phyloP scores from a whole-genome alignment of 2,888 invertebrate species.

The Listrodromus nycthemerus region DNA sequence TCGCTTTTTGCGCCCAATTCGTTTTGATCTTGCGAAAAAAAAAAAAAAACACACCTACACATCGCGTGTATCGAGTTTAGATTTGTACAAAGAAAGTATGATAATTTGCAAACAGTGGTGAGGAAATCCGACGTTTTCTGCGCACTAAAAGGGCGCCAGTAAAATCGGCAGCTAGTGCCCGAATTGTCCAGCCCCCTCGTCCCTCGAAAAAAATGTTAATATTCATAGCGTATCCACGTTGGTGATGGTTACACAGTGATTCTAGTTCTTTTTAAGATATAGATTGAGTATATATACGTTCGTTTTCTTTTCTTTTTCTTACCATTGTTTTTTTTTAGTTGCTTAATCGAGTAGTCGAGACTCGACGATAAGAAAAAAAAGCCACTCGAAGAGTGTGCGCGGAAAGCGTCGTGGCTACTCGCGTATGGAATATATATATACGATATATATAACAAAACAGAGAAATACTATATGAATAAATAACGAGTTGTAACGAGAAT shows the following conservation, averaged over 20 bases:
- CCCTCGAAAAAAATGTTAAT: constrained; percentile 70
- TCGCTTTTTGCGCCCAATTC: constrained; percentile 2
- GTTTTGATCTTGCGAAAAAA: constrained; percentile 5
- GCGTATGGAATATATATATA: constrained; percentile 39
- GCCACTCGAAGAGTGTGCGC: constrained; percentile 68
- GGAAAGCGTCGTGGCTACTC: constrained; percentile 72
- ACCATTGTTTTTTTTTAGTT: constrained; percentile 61
- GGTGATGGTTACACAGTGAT: constrained; percentile 81
- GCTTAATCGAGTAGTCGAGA: constrained; percentile 58
- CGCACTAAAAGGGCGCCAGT: constrained; percentile 72
- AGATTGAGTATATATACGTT: constrained; percentile 42
- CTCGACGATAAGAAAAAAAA: constrained; percentile 45
- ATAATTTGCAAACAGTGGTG: constrained; percentile 51
- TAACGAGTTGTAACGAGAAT: constrained; percentile 57
- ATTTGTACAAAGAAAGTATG: constrained; percentile 64
- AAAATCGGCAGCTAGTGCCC: constrained; percentile 32
- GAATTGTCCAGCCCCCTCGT: constrained; percentile 16
- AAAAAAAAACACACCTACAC: background rate
- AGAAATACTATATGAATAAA: constrained; percentile 61
- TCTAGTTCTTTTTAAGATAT: constrained; percentile 79
- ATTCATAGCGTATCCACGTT: constrained; percentile 79
- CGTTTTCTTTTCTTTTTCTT: constrained; percentile 43
- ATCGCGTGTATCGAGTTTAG: constrained; percentile 43
- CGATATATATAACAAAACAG: constrained; percentile 33
- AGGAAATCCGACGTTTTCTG: constrained; percentile 76